Percentiles rank a stretch among this genome's conserved stretches.
Conservation (phyloP, 2,888 invertebrate genomes). For the Eristalinus sepulchralis region DNA sequence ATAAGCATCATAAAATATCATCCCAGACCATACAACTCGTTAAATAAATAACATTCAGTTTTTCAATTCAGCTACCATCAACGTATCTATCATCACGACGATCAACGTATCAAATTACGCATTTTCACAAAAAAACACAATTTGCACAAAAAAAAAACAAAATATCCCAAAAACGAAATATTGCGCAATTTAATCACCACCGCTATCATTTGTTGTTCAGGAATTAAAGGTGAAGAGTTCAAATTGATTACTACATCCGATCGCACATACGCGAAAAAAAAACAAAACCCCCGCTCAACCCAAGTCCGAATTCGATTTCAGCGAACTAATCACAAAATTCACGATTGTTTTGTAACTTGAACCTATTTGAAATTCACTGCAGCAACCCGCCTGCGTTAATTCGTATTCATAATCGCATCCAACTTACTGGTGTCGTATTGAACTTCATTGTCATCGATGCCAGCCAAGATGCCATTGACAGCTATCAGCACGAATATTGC, state of each 20-base stretch:
- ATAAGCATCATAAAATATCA: background rate
- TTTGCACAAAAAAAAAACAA: background rate
- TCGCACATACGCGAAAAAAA: background rate
- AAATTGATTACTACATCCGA: constrained; percentile 49
- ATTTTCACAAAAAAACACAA: background rate
- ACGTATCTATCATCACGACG: too few relatives aligned
- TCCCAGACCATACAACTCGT: too few relatives aligned
- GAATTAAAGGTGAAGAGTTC: constrained; percentile 62
- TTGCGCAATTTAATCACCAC: constrained; percentile 44
- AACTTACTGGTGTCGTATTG: constrained; percentile 76
- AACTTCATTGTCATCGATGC: constrained; percentile 77
- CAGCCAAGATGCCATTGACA: constrained; percentile 72
- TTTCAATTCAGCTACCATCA: too few relatives aligned
- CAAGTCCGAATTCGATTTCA: constrained; percentile 4
- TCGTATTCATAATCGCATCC: background rate
- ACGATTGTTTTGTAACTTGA: background rate
- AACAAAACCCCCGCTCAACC: constrained; percentile 11
- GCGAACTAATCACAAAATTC: background rate
- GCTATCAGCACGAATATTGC: constrained; percentile 69
- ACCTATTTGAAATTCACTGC: constrained; percentile 1
- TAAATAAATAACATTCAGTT: too few relatives aligned
- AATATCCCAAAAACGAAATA: constrained; percentile 14
- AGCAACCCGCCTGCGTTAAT: background rate
- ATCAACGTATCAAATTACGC: background rate
- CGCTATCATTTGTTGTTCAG: constrained; percentile 46